Evolutionary conservation across 2,113 vertebrate genomes (phyloP), one percentile per base, ranked within the genome.

Genomic region (Dicrurus megarhynchus): DNA sequence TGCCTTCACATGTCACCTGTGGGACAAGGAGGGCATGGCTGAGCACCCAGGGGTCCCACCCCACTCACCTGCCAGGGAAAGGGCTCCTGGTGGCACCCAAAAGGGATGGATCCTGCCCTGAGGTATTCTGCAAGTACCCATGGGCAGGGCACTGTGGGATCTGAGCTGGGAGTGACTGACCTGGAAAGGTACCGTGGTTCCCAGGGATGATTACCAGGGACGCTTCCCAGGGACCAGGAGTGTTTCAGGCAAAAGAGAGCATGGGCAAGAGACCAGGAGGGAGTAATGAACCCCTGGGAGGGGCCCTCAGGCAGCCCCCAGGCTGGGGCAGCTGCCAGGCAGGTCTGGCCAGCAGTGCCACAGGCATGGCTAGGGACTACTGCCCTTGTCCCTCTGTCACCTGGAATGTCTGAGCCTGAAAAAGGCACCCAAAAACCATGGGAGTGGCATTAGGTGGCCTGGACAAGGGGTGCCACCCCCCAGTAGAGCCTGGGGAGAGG

Each of bases 1-100:
- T 71, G 96, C 80, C 98, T 64, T 98, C 96, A 97, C 98, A 98
- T 98, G 95, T 97, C 97, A 98, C 95, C 98, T 99, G 93, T 23
- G 93, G 97, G 85, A 91, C n/a, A 95, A 86, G 82, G 57, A 97
- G 80, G 65, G 27, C 55, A 44, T 1, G 3, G 33, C 28, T 89
- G 73, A 96, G 81, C 32, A 75, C 42, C 46, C 59, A 1, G 2
- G n/a, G 37, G 8, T 64, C 6, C 16, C 57, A 32, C 1, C 6
- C 3, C 13, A 20, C 37, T 39, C 70, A 18, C 16, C 37, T 24
- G 60, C 37, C 61, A 16, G 4, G 21, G 15, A 1, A 53, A 44
- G 61, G 26, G 57, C 79, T 44, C 27, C 67, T 16, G 2, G 37
- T 2, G 9, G 13, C 41, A 30, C 5, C 2, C 47, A 22, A 7